Evolutionary conservation across 2,888 invertebrate genomes (phyloP), one percentile per base, ranked within the genome.

Genomic region (Strigamia transsilvanica): DNA sequence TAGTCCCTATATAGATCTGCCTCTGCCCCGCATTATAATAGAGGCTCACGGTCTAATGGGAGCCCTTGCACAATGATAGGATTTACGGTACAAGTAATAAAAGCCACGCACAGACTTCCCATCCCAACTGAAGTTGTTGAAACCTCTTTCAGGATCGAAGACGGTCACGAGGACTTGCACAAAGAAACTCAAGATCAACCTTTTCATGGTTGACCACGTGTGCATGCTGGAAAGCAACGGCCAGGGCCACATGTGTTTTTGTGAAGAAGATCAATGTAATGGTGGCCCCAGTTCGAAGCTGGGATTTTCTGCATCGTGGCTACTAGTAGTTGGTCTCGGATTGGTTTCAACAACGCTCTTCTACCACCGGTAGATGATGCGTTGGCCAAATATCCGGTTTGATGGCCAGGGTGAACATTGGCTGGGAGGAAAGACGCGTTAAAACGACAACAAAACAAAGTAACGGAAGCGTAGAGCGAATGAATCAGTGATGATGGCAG

Each of bases 141-240:
- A 34, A 34, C 83, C 81, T 85, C 84, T 27, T 92, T 10, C 32
- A 96, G 96, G 93, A 84, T 95, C 94, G 90, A 95, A 96, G 90
- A 95, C 94, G 86, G 94, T 97, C 85, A 92, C 96, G 84, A 92
- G 97, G 86, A 96, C 96, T 86, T 97, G 97, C 90, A 97, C 96
- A 83, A 94, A 95, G 84, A 95, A 96, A 88, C 92, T 97, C 85
- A 95, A 96, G 90, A 97, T 97, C 90, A 97, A 97, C 90, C 91
- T 97, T 87, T 97, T 97, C 91, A 96, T 97, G 96, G 97, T 97
- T 89, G 97, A 97, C 90, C 97, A 97, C 91, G 97, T 97, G 91
- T 97, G 97, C 93, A 97, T 97, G 96, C 94, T 95, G 93, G 97
- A 97, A 93, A 95, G 96, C 93, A 95, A 95, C 91, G 96, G 96